A percentile compares a stretch with the other conserved stretches of the same genome.
Conservation (phyloP, 1,140 invertebrate species). For the Chironomus striatipennis region DNA sequence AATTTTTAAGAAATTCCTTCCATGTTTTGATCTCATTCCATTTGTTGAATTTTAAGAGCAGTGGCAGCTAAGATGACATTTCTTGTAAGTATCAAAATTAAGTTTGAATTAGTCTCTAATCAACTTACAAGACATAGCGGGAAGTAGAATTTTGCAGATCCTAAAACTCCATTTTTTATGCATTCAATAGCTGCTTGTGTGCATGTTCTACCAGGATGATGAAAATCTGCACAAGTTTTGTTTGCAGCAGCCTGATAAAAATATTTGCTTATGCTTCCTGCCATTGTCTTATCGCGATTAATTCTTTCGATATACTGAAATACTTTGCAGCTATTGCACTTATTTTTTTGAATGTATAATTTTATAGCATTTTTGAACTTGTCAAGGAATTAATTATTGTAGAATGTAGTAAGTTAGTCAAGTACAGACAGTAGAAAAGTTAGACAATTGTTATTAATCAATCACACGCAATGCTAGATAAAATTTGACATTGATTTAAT, state of each 20-base stretch:
- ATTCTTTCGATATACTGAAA: slow-evolving; percentile 38
- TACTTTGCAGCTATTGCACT: too few relatives aligned
- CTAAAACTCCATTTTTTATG: neutral
- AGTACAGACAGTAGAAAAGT: too few relatives aligned
- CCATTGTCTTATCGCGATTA: neutral
- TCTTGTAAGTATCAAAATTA: neutral
- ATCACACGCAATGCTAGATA: too few relatives aligned
- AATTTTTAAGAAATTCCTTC: slow-evolving; percentile 1
- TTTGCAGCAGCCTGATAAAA: neutral
- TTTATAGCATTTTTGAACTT: too few relatives aligned
- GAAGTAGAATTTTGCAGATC: neutral
- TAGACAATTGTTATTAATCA: too few relatives aligned
- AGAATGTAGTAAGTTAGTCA: too few relatives aligned
- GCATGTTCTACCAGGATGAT: neutral
- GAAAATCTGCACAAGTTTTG: neutral
- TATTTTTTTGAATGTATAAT: too few relatives aligned
- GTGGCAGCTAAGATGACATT: neutral
- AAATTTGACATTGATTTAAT: too few relatives aligned
- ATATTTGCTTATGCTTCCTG: neutral
- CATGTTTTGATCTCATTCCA: slow-evolving; percentile 6
- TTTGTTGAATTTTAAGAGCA: neutral
- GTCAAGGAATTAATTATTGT: too few relatives aligned
- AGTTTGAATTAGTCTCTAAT: neutral
- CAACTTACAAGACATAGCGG: neutral
- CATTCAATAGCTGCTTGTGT: neutral